Percentiles rank a stretch among this genome's conserved stretches.
Conservation (phyloP, 2,888 invertebrate species). For the Amorpha juglandis region DNA sequence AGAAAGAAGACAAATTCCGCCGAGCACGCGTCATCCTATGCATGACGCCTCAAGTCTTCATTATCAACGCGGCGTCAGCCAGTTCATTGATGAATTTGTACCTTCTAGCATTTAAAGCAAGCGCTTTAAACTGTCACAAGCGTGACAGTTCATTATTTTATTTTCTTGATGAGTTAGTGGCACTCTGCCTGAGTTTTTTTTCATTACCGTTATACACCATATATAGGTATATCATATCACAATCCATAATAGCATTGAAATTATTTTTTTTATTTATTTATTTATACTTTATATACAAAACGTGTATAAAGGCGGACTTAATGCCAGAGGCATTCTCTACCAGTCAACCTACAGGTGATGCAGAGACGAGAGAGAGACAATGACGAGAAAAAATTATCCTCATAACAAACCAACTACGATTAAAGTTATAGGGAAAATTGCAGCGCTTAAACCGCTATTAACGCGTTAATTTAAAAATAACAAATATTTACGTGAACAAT, state of each 20-base stretch:
- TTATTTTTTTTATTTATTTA: too few species aligned
- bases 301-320: too few species aligned
- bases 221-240: too few species aligned
- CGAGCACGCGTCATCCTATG: slow-evolving; percentile 57
- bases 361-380: too few species aligned
- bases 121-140: too few species aligned
- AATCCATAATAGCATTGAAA: too few species aligned
- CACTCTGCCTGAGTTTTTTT: too few species aligned
- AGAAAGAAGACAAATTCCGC: slow-evolving; percentile 65
- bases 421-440: not conserved
- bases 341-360: too few species aligned
- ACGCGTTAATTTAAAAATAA: slow-evolving; percentile 49
- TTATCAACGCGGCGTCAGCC: slow-evolving; percentile 64
- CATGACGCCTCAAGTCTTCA: slow-evolving; percentile 61
- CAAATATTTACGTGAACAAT: slow-evolving; percentile 77
- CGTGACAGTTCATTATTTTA: slow-evolving; percentile 20
- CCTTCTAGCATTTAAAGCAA: slow-evolving; percentile 56
- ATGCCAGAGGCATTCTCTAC: too few species aligned
- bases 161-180: not conserved
- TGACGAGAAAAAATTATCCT: not conserved
- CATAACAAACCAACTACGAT: not conserved
- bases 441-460: slow-evolving; percentile 36
- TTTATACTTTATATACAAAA: too few species aligned
- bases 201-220: too few species aligned
- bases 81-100: slow-evolving; percentile 52